Base-by-base conservation (phyloP, 2,113 vertebrate genomes). In the crab-eating macaque (Macaca fascicularis) region DNA sequence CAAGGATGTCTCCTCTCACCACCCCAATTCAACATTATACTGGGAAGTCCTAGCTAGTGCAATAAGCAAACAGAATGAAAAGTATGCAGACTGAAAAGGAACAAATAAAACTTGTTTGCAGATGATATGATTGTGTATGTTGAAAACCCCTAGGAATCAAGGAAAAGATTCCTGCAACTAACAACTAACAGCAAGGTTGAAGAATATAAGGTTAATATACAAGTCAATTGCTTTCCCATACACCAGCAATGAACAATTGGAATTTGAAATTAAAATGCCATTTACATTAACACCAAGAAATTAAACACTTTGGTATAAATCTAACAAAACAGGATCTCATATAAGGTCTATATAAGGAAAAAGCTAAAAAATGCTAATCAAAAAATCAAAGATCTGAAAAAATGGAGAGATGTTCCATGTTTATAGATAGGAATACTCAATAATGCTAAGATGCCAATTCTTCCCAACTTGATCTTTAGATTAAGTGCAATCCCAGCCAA, bases 321-420 rank as follows among this genome's bases (percentile, higher is more conserved):
- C 40, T 90, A 90, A 94, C 11, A 87, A 92, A 81, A 57, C 78
- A 75, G 16, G 52, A 61, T 32, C 12, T 67, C 48, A 59, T 78
- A 55, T 22, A 78, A 48, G 10, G 50, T n/a, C 45, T 93, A 61
- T 2, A 23, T 48, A 20, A 94, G 57, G 23, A 48, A 48, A 76
- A 72, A 80, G 80, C 1, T 72, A 40, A 48, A 86, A 93, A 40
- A 89, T 75, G 9, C 19, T 85, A 22, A 89, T 91, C 3, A 93
- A 85, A 85, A 95, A 74, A 52, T 85, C 43, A 90, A 86, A 80
- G 16, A 50, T 76, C 27, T 75, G 86, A 86, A 75, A n/a, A 92
- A 61, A 76, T n/a, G 38, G 32, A 80, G 10, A 48, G 32, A 69
- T 16, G 45, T 35, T 81, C 22, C 23, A 57, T 45, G 48, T 30